Evolutionary conservation across 2,113 vertebrate genomes (phyloP).

Genomic region (Pelecanoides urinatrix): DNA sequence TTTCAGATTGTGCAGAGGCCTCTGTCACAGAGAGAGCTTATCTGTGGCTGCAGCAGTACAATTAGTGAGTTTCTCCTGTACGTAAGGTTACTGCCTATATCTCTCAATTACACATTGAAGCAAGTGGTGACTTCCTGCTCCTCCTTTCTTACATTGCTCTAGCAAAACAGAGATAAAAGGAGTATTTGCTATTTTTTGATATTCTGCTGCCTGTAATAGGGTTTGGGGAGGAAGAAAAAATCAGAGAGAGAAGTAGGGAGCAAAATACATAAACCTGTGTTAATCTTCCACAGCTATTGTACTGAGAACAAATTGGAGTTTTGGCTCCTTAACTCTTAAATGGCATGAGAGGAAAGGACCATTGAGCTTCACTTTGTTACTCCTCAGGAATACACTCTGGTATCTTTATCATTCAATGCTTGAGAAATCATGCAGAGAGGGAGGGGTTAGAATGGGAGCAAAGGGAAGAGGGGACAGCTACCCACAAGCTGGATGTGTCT

Average conservation of each 20-base stretch:
- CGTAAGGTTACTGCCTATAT: rapidly evolving
- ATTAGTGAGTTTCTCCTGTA: neutral
- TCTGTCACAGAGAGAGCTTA: neutral
- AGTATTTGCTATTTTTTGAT: neutral
- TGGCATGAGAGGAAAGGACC: neutral
- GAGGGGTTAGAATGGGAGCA: neutral
- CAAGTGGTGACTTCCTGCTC: neutral
- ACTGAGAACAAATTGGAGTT: neutral
- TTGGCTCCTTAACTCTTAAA: neutral
- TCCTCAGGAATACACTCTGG: neutral
- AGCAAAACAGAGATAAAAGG: neutral
- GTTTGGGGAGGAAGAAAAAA: neutral
- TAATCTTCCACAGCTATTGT: neutral
- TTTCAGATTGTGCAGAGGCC: neutral
- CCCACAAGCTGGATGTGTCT: neutral
- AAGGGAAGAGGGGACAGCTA: neutral
- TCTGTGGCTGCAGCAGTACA: neutral
- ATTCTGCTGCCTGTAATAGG: neutral
- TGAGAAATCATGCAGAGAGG: neutral
- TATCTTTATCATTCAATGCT: neutral
- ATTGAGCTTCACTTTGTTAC: neutral
- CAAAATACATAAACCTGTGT: neutral
- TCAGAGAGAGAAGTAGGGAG: neutral
- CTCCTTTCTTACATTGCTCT: neutral
- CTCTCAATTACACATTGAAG: neutral